Evolutionary conservation across 2,113 vertebrate genomes (phyloP).

Genomic region (Pholis gunnellus): DNA sequence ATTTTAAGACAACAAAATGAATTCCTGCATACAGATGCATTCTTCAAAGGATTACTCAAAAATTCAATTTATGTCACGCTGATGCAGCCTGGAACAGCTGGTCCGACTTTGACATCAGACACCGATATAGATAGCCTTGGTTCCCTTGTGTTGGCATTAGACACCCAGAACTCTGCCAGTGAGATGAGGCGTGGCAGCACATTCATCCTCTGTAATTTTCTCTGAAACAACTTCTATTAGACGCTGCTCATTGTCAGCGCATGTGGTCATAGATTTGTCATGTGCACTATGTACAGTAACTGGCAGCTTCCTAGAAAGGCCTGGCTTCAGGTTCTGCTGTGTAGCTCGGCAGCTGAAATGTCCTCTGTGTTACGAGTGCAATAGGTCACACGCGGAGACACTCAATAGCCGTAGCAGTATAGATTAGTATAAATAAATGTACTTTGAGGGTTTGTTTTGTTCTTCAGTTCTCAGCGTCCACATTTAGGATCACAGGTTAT

Average conservation of each 20-base stretch:
- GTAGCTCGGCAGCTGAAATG: constrained; percentile 3
- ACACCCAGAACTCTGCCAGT: constrained; percentile 71
- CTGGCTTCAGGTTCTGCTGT: constrained; percentile 6
- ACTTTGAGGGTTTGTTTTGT: constrained; percentile 9
- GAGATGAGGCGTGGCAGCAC: constrained; percentile 69
- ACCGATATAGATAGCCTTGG: constrained; percentile 83
- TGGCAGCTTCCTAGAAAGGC: neutral
- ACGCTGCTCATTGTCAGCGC: constrained; percentile 67
- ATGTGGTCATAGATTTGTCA: constrained; percentile 49
- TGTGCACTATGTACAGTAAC: constrained; percentile 46
- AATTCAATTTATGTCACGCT: constrained; percentile 83
- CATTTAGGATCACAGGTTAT: constrained; percentile 44
- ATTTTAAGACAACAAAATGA: constrained; percentile 82
- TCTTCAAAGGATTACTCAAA: constrained; percentile 86
- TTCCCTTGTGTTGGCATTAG: constrained; percentile 78
- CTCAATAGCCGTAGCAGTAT: neutral
- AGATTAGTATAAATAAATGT: neutral
- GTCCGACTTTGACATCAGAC: constrained; percentile 83
- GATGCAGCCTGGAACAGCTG: constrained; percentile 83
- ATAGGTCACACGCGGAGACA: neutral
- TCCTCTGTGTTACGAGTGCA: neutral
- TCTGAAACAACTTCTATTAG: constrained; percentile 55
- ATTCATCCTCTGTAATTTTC: constrained; percentile 71
- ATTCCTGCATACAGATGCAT: constrained; percentile 83
- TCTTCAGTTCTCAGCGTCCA: constrained; percentile 1